Evolutionary conservation across 2,888 invertebrate genomes (phyloP), one percentile per base, ranked within the genome.

Genomic region (Tetanocera ferruginea): DNA sequence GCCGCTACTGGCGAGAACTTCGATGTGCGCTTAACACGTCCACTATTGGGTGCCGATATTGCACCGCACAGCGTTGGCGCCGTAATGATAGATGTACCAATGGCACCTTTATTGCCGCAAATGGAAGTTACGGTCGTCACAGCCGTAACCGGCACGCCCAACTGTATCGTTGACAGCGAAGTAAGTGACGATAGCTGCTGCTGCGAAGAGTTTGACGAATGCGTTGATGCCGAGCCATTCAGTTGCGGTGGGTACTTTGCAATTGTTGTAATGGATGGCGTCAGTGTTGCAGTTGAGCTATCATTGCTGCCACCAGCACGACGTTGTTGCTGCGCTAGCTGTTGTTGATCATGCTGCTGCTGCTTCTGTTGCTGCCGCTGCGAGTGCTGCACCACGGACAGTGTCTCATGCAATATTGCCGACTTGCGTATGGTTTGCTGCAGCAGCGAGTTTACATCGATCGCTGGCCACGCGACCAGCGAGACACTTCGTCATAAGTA

Each of bases 391-490:
- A 79, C 78, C 71, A 79, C 81, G 25, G 82, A 82, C 3, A 86
- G 81, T 78, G 86, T 83, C 81, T 89, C 89, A 62, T 89, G 89
- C 28, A 89, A 79, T 71, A 87, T 86, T 19, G 88, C 86, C 28
- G 89, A 84, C 71, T 89, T 89, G 64, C 87, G 85, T 78, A 90
- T 89, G 64, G 89, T 89, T 81, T 90, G 89, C 82, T 90, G 89
- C 79, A 90, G 85, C 81, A 90, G 81, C 57, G 89, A 86, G 77
- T 89, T 89, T 8, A 89, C 87, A 86, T 90, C 89, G 82, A 90
- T 90, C 80, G 90, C 90, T 89, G 90, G 90, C 90, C 90, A 90
- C 80, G 89, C 86, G 88, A 89, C 90, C 89, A 90, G 89, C 89
- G 90, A 89, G 81, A 89, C 89, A 84, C 89, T 90, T 88, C 89